A percentile compares a stretch with the other conserved stretches of the same genome.
These are phyloP conservation scores for Procambarus virginalis DNA, from an alignment of 1,140 invertebrate species.

Conservation along the genomic window DNA sequence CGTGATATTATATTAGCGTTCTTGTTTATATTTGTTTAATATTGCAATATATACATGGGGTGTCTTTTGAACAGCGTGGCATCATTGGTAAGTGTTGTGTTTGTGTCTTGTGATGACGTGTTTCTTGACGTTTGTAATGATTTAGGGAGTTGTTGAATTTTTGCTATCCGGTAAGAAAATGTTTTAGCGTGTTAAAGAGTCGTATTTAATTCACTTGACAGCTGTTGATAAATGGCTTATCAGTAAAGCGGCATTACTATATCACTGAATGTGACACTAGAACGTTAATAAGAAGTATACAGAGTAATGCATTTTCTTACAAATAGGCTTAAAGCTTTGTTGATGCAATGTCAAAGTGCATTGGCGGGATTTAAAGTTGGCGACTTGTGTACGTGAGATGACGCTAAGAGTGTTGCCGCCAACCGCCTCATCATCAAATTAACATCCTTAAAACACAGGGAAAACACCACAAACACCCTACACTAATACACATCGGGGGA, in stretches of 20 bases:
- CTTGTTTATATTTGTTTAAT: neutral
- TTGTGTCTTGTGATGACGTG: too few species aligned
- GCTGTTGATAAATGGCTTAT: neutral
- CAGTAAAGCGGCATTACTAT: too few species aligned
- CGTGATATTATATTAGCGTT: slow-evolving; percentile 21
- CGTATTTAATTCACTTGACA: slow-evolving; percentile 5
- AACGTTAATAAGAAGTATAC: too few species aligned
- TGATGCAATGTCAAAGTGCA: slow-evolving; percentile 42
- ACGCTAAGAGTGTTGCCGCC: slow-evolving; percentile 1
- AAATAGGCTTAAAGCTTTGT: neutral
- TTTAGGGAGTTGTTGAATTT: neutral
- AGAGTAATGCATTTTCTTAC: too few species aligned
- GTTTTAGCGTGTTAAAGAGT: neutral
- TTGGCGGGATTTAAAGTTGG: slow-evolving; percentile 35
- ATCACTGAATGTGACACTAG: too few species aligned
- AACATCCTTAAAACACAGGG: neutral
- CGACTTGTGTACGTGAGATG: slow-evolving; percentile 31
- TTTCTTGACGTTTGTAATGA: neutral
- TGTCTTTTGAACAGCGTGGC: neutral
- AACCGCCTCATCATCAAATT: neutral
- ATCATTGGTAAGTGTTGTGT: neutral
- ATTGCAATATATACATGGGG: neutral
- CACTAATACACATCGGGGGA: too few species aligned
- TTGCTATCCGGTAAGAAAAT: neutral
- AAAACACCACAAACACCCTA: neutral